Conservation (phyloP, 1,140 invertebrate genomes). For the Drosophila serrata region DNA sequence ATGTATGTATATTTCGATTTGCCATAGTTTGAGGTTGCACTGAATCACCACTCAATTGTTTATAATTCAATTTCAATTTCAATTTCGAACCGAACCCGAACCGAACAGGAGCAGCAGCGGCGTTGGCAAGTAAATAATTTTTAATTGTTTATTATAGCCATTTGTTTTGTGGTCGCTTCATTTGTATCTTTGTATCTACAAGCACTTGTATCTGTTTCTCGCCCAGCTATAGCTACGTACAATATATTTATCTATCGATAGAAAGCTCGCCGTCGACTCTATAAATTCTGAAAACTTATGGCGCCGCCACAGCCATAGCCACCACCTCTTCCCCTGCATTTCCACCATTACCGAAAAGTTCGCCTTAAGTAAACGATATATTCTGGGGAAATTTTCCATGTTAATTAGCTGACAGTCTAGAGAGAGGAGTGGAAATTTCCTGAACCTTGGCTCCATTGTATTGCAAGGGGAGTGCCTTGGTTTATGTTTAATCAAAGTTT, state of each 20-base stretch:
- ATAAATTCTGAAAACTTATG: constrained; percentile 61
- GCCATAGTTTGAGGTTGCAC: constrained; percentile 49
- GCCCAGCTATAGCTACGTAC: not conserved
- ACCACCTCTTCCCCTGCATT: not conserved
- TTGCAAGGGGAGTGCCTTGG: not conserved
- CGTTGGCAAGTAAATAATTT: constrained; percentile 34
- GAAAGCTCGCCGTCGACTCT: constrained; percentile 35
- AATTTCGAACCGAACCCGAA: too few relatives aligned
- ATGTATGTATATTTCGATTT: too few relatives aligned
- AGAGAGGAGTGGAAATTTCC: constrained; percentile 15
- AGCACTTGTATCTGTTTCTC: constrained; percentile 37
- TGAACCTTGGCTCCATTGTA: not conserved
- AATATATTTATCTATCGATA: constrained; percentile 41
- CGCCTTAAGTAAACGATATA: constrained; percentile 36
- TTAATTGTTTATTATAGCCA: constrained; percentile 44
- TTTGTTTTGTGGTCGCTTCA: constrained; percentile 27
- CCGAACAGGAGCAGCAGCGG: constrained; percentile 11
- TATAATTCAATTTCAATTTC: constrained; percentile 40
- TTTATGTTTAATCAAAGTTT: constrained; percentile 49
- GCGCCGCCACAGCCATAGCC: constrained; percentile 1
- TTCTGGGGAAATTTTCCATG: constrained; percentile 46
- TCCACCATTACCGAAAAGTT: constrained; percentile 17
- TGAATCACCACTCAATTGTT: constrained; percentile 31
- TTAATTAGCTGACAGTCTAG: constrained; percentile 48
- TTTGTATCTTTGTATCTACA: constrained; percentile 26